Conservation (phyloP, 2,113 vertebrate genomes). For the Apteryx owenii region DNA sequence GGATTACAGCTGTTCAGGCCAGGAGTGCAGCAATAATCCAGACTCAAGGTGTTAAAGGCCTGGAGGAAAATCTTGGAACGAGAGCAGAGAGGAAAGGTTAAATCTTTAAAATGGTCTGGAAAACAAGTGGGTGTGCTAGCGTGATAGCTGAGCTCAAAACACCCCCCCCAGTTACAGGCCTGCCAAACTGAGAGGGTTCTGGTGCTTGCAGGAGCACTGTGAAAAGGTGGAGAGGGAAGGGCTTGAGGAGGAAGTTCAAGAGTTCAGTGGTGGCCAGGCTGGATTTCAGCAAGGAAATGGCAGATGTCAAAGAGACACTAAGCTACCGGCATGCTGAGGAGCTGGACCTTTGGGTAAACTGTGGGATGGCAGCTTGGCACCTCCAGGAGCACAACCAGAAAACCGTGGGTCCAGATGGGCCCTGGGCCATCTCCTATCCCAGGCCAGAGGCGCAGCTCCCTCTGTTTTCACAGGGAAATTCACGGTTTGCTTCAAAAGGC, state of each 20-base stretch:
- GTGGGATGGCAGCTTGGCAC: neutral
- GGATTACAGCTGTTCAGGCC: neutral
- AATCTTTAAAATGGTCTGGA: neutral
- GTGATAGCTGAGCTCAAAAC: neutral
- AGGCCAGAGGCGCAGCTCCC: neutral
- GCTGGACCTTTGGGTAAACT: neutral
- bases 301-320: neutral
- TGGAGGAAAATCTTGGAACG: neutral
- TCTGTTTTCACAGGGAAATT: neutral
- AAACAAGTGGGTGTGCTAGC: rapidly evolving
- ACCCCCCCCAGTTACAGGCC: rapidly evolving
- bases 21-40: neutral
- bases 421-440: neutral
- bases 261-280: neutral
- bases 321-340: neutral
- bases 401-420: neutral
- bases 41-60: neutral
- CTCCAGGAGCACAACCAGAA: neutral
- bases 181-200: rapidly evolving
- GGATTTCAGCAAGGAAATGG: neutral
- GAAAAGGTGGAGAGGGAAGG: rapidly evolving
- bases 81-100: neutral
- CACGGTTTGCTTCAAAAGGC: neutral
- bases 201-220: neutral
- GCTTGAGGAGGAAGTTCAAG: neutral